Evolutionary conservation across 2,113 vertebrate genomes (phyloP).

Genomic region (Nanger granti): DNA sequence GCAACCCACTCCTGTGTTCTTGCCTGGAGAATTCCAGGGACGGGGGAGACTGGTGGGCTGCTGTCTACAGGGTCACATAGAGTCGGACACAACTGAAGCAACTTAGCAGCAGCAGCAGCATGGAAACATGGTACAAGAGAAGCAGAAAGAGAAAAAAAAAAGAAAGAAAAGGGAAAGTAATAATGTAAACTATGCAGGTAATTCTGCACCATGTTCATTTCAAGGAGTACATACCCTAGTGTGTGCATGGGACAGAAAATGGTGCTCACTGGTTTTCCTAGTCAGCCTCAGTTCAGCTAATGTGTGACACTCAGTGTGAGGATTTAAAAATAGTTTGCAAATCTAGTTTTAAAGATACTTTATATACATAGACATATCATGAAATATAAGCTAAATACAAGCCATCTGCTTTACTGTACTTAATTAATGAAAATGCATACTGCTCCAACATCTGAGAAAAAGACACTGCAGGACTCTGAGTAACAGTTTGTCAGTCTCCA

Average conservation of each 20-base stretch:
- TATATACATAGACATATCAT: not conserved
- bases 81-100: too few relatives aligned
- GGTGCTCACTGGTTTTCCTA: not conserved
- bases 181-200: not conserved
- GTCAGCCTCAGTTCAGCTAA: not conserved
- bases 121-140: not conserved
- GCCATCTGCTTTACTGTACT: slow-evolving; percentile 24
- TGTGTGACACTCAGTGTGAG: not conserved
- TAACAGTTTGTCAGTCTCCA: not conserved
- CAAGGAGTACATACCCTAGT: not conserved
- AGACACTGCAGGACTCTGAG: not conserved
- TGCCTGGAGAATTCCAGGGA: too few relatives aligned
- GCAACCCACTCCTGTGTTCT: too few relatives aligned
- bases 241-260: not conserved
- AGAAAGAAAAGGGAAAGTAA: not conserved
- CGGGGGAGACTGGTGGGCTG: too few relatives aligned
- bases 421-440: slow-evolving; percentile 34
- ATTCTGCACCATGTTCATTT: not conserved
- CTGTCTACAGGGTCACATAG: too few relatives aligned
- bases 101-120: not conserved
- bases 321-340: not conserved
- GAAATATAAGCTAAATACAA: slow-evolving; percentile 21
- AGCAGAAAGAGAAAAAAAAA: not conserved
- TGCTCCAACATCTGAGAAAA: not conserved
- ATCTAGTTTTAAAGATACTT: not conserved